phyloP scores from a whole-genome alignment of 2,888 invertebrate genomes.

The Hydraecia micacea region DNA sequence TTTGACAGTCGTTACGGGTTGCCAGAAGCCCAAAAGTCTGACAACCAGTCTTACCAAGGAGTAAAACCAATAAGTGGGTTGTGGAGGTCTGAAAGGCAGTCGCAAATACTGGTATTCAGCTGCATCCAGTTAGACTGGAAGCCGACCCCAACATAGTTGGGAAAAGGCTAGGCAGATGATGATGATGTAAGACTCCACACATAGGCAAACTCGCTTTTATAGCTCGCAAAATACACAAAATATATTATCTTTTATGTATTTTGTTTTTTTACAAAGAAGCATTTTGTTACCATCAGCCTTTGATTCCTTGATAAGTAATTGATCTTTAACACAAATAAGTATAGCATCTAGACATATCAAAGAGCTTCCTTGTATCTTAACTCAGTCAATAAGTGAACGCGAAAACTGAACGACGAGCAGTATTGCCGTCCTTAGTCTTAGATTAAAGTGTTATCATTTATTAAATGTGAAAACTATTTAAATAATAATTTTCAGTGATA shows the following conservation, averaged over 20 bases:
- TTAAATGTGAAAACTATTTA: not conserved
- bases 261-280: constrained; percentile 1
- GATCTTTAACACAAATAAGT: constrained; percentile 27
- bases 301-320: constrained; percentile 28
- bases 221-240: no score
- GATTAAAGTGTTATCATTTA: no score
- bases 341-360: not conserved
- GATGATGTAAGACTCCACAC: not conserved
- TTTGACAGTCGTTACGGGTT: no score
- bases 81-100: no score
- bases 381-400: constrained; percentile 30
- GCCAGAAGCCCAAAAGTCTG: no score
- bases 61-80: no score
- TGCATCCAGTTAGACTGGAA: no score
- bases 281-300: not conserved
- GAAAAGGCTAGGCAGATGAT: no score
- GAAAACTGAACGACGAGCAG: not conserved
- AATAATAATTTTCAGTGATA: constrained; percentile 11
- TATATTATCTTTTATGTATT: not conserved
- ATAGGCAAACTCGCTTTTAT: not conserved
- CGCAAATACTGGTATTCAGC: no score
- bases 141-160: no score
- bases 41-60: no score
- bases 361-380: not conserved
- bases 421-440: not conserved